Evolutionary conservation across 2,888 invertebrate genomes (phyloP).

Genomic region (Limnephilus auricula): DNA sequence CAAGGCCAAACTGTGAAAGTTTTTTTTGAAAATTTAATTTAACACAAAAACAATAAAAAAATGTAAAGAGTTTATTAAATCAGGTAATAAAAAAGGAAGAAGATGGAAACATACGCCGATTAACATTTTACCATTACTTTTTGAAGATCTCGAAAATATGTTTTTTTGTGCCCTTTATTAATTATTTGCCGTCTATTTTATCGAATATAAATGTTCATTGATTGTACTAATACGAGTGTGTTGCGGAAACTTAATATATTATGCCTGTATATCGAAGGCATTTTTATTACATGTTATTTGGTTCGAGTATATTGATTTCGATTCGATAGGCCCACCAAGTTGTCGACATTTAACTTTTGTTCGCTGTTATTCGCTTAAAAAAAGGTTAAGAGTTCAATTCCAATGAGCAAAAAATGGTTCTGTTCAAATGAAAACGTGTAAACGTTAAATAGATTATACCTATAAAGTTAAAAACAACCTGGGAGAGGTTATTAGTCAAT

Average conservation of each 20-base stretch:
- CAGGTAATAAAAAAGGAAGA: no score
- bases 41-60: no score
- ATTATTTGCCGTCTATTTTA: background rate
- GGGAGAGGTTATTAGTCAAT: background rate
- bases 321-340: background rate
- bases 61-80: no score
- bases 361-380: background rate
- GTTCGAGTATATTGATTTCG: background rate
- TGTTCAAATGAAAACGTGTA: background rate
- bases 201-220: background rate
- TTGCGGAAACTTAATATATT: background rate
- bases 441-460: background rate
- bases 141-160: no score
- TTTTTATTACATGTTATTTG: background rate
- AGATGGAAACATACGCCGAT: no score
- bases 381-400: background rate
- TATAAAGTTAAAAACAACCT: background rate
- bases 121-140: no score
- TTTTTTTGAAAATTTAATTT: no score
- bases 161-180: background rate
- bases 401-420: background rate
- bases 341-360: background rate
- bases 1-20: no score
- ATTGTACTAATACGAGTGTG: conserved; percentile 57
- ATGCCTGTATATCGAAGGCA: background rate